Percentiles rank a stretch among this genome's conserved stretches.
phyloP scores from a whole-genome alignment of 1,140 invertebrate genomes.

The Anoplolepis gracilipes region DNA sequence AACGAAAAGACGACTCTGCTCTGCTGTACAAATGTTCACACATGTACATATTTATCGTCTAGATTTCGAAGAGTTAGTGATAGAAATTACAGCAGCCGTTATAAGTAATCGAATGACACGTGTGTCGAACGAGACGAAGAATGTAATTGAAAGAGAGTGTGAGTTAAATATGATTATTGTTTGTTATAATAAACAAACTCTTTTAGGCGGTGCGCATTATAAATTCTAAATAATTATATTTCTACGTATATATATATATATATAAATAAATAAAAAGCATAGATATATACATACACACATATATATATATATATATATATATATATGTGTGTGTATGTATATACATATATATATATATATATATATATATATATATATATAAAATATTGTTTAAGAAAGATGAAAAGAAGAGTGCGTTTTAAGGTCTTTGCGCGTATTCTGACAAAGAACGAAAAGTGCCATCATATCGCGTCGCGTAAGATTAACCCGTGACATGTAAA shows the following conservation, averaged over 20 bases:
- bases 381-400: slow-evolving; percentile 42
- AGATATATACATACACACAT: slow-evolving; percentile 69
- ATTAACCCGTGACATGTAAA: slow-evolving; percentile 65
- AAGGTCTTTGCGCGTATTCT: slow-evolving; percentile 80
- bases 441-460: slow-evolving; percentile 75
- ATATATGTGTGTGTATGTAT: slow-evolving; percentile 14
- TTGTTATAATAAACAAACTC: slow-evolving; percentile 83
- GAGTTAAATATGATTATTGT: slow-evolving; percentile 78
- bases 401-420: slow-evolving; percentile 52
- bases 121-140: not conserved
- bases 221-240: slow-evolving; percentile 85
- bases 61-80: slow-evolving; percentile 35
- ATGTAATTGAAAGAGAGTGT: slow-evolving; percentile 18
- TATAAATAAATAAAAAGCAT: slow-evolving; percentile 40
- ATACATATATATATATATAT: slow-evolving; percentile 69
- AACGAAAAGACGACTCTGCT: slow-evolving; percentile 3
- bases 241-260: slow-evolving; percentile 78
- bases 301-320: slow-evolving; percentile 50
- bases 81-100: slow-evolving; percentile 37
- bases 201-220: slow-evolving; percentile 78
- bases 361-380: slow-evolving; percentile 37
- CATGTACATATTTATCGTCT: slow-evolving; percentile 67
- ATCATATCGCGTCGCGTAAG: slow-evolving; percentile 79
- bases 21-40: slow-evolving; percentile 68
- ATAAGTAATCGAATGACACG: not conserved